These are phyloP conservation scores for Parascotia fuliginaria DNA, from an alignment of 2,888 invertebrate species.

Conservation along the genomic window DNA sequence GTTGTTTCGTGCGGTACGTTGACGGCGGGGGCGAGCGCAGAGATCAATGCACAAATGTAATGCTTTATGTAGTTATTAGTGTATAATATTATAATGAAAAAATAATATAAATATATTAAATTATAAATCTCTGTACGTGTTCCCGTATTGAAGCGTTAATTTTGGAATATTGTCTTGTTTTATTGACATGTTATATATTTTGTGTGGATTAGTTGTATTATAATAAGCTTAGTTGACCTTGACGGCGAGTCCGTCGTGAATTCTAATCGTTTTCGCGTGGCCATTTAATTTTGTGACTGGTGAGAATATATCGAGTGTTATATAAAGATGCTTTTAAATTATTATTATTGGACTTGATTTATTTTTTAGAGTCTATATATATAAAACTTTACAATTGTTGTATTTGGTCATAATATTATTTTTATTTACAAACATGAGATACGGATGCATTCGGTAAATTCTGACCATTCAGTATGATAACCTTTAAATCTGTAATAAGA, in stretches of 20 bases:
- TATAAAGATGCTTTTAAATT: background rate
- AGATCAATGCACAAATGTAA: conserved; percentile 70
- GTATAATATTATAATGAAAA: conserved; percentile 58
- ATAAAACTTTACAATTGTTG: background rate
- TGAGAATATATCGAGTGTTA: conserved; percentile 22
- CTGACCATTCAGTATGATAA: conserved; percentile 6
- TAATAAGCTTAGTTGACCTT: conserved; percentile 37
- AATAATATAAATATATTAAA: conserved; percentile 48
- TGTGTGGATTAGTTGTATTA: conserved; percentile 38
- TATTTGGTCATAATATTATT: background rate
- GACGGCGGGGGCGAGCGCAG: conserved; percentile 34
- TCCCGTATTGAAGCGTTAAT: conserved; percentile 56
- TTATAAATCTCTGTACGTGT: conserved; percentile 68
- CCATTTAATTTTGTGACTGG: conserved; percentile 35
- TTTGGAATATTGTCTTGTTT: conserved; percentile 41
- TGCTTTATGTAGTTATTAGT: conserved; percentile 81
- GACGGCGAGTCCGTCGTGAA: conserved; percentile 14
- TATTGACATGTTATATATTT: conserved; percentile 46
- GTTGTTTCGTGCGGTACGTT: conserved; percentile 22
- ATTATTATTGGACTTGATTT: background rate
- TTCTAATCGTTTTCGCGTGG: conserved; percentile 35
- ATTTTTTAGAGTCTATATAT: background rate
- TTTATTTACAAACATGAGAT: background rate
- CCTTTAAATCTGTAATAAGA: conserved; percentile 2
- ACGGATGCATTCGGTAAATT: conserved; percentile 12